A percentile compares a stretch with the other conserved stretches of the same genome.
Conservation (phyloP, 1,140 invertebrate genomes). For the Euglossa dilemma region DNA sequence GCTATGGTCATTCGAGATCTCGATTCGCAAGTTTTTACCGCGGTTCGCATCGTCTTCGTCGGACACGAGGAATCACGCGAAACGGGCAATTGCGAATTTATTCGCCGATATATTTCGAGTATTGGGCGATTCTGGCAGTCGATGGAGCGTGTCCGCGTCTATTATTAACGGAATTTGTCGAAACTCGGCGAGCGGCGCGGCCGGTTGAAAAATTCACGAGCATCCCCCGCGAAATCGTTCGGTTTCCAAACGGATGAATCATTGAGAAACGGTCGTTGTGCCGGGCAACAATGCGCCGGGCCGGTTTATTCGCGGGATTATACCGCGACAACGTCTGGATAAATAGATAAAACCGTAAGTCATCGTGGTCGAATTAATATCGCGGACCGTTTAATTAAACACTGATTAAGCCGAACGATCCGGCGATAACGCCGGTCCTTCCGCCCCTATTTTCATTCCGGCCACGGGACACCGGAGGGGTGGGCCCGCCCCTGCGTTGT, state of each 20-base stretch:
- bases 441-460: background rate
- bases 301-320: background rate
- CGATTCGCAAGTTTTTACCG: no score
- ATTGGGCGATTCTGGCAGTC: background rate
- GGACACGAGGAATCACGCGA: no score
- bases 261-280: background rate
- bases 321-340: background rate
- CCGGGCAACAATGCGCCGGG: background rate
- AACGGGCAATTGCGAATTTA: no score
- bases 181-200: background rate
- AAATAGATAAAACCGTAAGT: conserved; percentile 10
- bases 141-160: background rate
- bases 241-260: conserved; percentile 4
- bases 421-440: background rate
- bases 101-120: no score
- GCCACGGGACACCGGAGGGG: background rate
- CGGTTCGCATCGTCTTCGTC: no score
- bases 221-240: background rate
- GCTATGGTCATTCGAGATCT: no score
- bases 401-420: background rate
- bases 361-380: conserved; percentile 7
- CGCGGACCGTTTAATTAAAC: conserved; percentile 16
- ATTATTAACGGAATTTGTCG: conserved; percentile 4
- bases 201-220: background rate
- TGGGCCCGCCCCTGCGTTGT: background rate